These are phyloP conservation scores for Chaenocephalus aceratus DNA, from an alignment of 2,113 vertebrate genomes.

Conservation along the genomic window DNA sequence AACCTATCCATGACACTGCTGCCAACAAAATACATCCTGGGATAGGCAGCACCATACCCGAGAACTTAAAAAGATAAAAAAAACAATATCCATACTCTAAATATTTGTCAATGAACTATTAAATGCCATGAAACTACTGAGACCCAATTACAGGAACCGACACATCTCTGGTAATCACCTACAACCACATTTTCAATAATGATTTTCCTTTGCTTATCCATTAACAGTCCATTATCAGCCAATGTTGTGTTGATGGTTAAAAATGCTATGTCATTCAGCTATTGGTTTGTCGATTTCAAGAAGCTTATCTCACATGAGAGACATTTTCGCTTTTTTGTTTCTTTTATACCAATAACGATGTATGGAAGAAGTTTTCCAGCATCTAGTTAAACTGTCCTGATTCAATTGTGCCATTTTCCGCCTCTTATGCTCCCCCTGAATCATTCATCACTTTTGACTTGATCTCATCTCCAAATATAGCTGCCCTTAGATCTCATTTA, in stretches of 20 bases:
- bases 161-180: neutral
- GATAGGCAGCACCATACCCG: neutral
- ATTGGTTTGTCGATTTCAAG: conserved; percentile 4
- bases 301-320: neutral
- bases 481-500: neutral
- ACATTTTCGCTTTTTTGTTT: neutral
- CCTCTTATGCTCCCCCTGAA: neutral
- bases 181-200: neutral
- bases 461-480: conserved; percentile 2
- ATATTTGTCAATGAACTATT: neutral
- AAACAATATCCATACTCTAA: neutral
- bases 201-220: neutral
- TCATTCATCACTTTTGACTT: neutral
- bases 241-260: neutral
- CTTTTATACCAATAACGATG: neutral
- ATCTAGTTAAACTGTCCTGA: neutral
- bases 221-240: neutral
- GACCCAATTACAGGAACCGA: neutral
- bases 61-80: neutral
- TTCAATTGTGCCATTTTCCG: neutral
- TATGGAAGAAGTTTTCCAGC: neutral
- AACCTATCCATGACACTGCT: neutral
- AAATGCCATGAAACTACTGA: neutral
- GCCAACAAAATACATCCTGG: neutral
- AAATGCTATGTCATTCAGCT: conserved; percentile 31